Percentiles rank a stretch among this genome's conserved stretches.
Conservation (phyloP, 2,797 vertebrate genomes). For the Falco novaeseelandiae region DNA sequence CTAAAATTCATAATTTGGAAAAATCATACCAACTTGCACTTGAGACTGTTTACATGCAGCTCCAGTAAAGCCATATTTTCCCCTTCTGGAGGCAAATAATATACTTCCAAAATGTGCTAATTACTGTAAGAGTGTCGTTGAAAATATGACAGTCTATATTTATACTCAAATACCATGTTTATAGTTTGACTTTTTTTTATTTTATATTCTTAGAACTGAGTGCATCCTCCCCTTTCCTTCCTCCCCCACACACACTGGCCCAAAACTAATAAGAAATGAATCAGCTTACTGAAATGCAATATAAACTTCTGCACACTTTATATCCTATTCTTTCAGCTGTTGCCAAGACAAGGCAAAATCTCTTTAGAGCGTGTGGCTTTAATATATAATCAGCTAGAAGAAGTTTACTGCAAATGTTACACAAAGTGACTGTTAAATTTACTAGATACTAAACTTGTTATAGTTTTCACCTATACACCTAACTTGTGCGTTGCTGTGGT, state of each 20-base stretch:
- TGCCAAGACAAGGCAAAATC: slow-evolving; percentile 19
- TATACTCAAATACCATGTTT: slow-evolving; percentile 45
- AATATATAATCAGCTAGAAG: slow-evolving; percentile 11
- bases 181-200: slow-evolving; percentile 10
- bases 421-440: slow-evolving; percentile 35
- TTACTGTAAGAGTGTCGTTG: slow-evolving; percentile 33
- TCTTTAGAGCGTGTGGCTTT: background rate
- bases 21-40: slow-evolving; percentile 43
- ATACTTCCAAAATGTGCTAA: slow-evolving; percentile 52
- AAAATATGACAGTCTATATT: slow-evolving; percentile 54
- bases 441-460: slow-evolving; percentile 8
- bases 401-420: slow-evolving; percentile 24
- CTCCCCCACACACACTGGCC: background rate
- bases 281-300: background rate
- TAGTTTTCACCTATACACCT: background rate
- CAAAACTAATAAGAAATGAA: slow-evolving; percentile 32
- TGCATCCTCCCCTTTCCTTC: slow-evolving; percentile 9
- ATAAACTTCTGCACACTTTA: slow-evolving; percentile 2
- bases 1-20: slow-evolving; percentile 25
- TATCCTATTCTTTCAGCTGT: background rate
- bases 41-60: slow-evolving; percentile 34
- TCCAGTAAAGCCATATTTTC: slow-evolving; percentile 43
- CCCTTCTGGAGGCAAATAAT: slow-evolving; percentile 47
- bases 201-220: slow-evolving; percentile 57
- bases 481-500: background rate